phyloP scores from a whole-genome alignment of 2,113 vertebrate species.

The Formicarius rufipectus region DNA sequence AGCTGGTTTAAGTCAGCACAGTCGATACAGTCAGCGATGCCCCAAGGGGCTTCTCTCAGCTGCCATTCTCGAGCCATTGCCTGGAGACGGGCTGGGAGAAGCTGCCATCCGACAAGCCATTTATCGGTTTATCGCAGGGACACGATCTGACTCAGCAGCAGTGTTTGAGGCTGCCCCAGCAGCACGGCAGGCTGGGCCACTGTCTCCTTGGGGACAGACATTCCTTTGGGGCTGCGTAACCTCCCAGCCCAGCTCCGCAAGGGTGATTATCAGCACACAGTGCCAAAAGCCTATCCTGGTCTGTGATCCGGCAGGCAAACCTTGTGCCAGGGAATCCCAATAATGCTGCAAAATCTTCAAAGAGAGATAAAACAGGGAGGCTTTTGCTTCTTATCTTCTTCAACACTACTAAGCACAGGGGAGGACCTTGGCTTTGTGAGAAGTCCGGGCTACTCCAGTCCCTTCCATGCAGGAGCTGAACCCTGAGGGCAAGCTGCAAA shows the following conservation, averaged over 20 bases:
- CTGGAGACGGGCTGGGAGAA: background rate
- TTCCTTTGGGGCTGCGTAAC: background rate
- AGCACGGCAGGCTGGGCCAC: background rate
- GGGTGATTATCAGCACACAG: background rate
- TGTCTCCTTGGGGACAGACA: background rate
- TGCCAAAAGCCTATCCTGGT: background rate
- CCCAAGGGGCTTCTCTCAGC: background rate
- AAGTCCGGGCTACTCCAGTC: background rate
- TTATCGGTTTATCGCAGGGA: accelerated
- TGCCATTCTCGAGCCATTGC: background rate
- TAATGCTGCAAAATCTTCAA: conserved; percentile 47
- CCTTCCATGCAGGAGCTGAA: background rate
- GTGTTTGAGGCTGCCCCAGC: background rate
- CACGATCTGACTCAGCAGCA: background rate
- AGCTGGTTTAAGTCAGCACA: background rate
- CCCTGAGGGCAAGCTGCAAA: conserved; percentile 6
- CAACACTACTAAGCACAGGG: background rate
- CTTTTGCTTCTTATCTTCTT: conserved; percentile 44
- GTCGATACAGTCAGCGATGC: background rate
- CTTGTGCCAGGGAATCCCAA: conserved; percentile 32
- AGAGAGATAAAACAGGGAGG: conserved; percentile 21
- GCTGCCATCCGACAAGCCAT: background rate
- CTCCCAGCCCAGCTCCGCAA: accelerated
- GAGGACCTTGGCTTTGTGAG: background rate
- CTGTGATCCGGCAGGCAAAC: background rate